Evolutionary conservation across 2,888 invertebrate genomes (phyloP).

Genomic region (Philhelius pedissequus): DNA sequence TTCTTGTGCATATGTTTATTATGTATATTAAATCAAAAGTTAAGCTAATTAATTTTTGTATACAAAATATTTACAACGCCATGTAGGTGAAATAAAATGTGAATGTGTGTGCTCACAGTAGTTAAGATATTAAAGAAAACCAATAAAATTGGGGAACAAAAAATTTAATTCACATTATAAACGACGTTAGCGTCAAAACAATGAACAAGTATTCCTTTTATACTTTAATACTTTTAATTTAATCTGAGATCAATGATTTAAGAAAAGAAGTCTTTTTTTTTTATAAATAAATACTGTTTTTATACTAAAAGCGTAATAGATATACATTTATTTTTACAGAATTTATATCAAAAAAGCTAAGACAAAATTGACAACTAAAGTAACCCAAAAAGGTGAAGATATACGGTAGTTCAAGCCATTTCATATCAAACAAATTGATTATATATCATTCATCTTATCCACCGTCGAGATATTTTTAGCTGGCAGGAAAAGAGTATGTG

Average conservation of each 20-base stretch:
- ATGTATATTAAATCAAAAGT: background rate
- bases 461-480: no score
- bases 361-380: background rate
- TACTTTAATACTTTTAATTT: background rate
- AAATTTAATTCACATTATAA: background rate
- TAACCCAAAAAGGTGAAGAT: no score
- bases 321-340: background rate
- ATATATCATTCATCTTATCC: no score
- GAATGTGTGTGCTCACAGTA: conserved; percentile 7
- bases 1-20: conserved; percentile 13
- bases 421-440: no score
- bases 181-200: background rate
- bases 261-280: background rate
- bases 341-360: background rate
- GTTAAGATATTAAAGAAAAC: background rate
- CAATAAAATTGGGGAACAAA: background rate
- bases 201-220: background rate
- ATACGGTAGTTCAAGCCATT: no score
- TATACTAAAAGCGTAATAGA: background rate
- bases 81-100: background rate
- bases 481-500: no score
- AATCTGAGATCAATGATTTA: background rate
- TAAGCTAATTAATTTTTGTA: conserved; percentile 3
- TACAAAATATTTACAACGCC: background rate
- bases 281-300: background rate